Conservation (phyloP, 2,888 invertebrate genomes). For the Caenorhabditis sp. region DNA sequence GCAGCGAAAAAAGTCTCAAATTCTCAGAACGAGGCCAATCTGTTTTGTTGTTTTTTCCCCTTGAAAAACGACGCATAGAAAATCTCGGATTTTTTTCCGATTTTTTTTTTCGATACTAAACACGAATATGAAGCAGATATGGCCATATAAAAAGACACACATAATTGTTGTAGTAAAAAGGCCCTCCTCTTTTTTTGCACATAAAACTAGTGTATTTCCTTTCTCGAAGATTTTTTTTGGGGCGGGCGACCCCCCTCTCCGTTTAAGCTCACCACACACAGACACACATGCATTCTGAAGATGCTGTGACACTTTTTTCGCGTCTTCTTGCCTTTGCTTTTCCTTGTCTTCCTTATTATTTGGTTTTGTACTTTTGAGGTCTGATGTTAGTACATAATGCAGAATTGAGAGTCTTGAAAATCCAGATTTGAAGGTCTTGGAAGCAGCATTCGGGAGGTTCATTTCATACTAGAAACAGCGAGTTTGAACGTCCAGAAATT, state of each 20-base stretch:
- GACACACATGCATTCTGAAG: too few relatives aligned
- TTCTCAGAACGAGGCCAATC: slow-evolving; percentile 52
- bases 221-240: not conserved
- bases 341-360: too few relatives aligned
- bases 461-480: too few relatives aligned
- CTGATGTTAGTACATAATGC: too few relatives aligned
- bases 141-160: slow-evolving; percentile 4
- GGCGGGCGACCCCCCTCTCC: not conserved
- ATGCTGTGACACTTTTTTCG: slow-evolving; percentile 1
- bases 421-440: too few relatives aligned
- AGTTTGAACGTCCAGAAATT: too few relatives aligned
- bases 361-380: too few relatives aligned
- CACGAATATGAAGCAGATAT: not conserved
- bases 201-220: slow-evolving; percentile 51
- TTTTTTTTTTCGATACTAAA: slow-evolving; percentile 27
- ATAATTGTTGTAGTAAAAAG: slow-evolving; percentile 44
- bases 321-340: not conserved
- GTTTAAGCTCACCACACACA: not conserved
- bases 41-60: not conserved
- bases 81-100: not conserved
- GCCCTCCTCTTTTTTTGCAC: slow-evolving; percentile 12
- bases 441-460: too few relatives aligned
- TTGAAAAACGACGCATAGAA: not conserved
- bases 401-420: too few relatives aligned
- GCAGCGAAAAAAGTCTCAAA: not conserved